Base-by-base conservation (phyloP, 2,888 invertebrate species). In the Marronus borbonicus region DNA sequence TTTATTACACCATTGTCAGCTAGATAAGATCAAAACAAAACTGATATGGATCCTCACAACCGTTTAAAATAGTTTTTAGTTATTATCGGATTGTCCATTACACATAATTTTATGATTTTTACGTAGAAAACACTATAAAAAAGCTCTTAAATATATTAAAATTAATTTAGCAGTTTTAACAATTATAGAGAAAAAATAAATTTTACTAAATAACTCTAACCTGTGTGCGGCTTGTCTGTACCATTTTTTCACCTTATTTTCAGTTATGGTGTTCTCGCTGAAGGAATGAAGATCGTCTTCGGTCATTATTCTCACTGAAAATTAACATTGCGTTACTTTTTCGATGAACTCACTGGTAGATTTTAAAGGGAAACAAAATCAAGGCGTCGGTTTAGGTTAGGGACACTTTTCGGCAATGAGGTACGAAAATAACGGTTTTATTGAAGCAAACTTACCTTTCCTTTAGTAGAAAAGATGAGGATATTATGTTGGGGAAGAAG, bases 191-290 rank as follows among this genome's bases (percentile, higher is more conserved):
- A 76, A 80, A 76, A 76, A 62, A 39, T 69, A 31, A 62, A 77
- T 39, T 58, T 69, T 58, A 55, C 55, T 55, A 31, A 62, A 14
- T 4, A 28, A 8, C 12, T 5, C 89, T 87, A 83, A 91, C 91
- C 91, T 90, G 84, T 91, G 91, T 81, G 88, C 89, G 44, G 90
- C 90, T 82, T 90, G 89, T 76, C 91, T 87, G 84, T 91, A 91
- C 89, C 90, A 91, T 84, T 91, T 91, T 82, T 87, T 77, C 24
- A 60, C 39, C 49, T 60, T 68, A 50, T 7, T 60, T 8, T 60
- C 72, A 7, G 5, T 49, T 2, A 60, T 24, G 5, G 12, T 39
- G 7, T 14, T 60, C 24, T 74, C 72, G 10, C 44, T 60, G 24
- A 62, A 74, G 10, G 72, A 60, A 12, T 44, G 44, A 55, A 62